Evolutionary conservation across 2,888 invertebrate genomes (phyloP).

Genomic region (Shargacucullia verbasci): DNA sequence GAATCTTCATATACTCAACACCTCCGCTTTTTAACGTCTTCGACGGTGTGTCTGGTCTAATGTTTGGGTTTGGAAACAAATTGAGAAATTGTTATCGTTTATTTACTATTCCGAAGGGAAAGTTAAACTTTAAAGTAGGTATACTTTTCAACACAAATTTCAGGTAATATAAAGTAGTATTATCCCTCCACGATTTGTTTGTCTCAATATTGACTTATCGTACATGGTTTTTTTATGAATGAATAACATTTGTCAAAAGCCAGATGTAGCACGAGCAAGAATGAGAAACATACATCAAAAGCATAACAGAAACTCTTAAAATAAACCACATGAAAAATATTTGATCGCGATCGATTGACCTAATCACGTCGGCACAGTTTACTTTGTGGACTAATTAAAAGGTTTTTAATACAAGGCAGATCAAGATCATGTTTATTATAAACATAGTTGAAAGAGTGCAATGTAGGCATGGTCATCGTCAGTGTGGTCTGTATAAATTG

Average conservation of each 20-base stretch:
- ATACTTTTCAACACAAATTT: no score
- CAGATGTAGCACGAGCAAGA: conserved; percentile 41
- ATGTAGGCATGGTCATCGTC: conserved; percentile 57
- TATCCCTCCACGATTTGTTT: no score
- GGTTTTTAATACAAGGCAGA: conserved; percentile 38
- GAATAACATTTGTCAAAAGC: conserved; percentile 41
- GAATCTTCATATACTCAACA: conserved; percentile 78
- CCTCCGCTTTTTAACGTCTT: conserved; percentile 81
- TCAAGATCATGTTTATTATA: conserved; percentile 52
- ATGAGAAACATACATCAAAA: conserved; percentile 54
- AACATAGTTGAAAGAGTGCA: conserved; percentile 43
- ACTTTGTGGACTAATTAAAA: conserved; percentile 75
- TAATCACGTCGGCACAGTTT: conserved; percentile 76
- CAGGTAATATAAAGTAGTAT: no score
- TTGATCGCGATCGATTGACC: conserved; percentile 78
- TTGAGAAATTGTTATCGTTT: conserved; percentile 71
- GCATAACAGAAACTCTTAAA: conserved; percentile 65
- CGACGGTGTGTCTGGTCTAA: conserved; percentile 69
- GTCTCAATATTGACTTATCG: no score
- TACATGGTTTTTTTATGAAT: no score
- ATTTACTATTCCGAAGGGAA: conserved; percentile 65
- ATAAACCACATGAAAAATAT: conserved; percentile 73
- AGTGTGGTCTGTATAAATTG: conserved; percentile 30
- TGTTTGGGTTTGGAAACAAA: conserved; percentile 72
- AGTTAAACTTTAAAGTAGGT: no score